Evolutionary conservation across 35 echinoderm and acorn worm species (phyloP).

Genomic region (Stichopus chloronotus): DNA sequence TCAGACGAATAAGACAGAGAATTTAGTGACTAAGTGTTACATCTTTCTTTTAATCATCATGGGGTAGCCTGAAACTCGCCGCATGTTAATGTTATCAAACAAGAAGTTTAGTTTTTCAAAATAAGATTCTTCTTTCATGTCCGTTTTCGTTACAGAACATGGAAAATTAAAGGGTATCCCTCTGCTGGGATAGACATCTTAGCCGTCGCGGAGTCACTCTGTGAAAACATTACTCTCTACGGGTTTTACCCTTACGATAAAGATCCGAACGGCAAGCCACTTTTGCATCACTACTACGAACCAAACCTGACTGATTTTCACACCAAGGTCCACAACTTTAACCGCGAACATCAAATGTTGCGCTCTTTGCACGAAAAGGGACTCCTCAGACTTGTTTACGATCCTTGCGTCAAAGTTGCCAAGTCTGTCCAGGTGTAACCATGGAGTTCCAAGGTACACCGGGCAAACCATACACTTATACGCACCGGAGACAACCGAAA

Average conservation of each 20-base stretch:
- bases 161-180: background rate
- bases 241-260: conserved; percentile 34
- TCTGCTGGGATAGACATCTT: conserved; percentile 3
- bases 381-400: background rate
- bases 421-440: too few species aligned
- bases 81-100: too few species aligned
- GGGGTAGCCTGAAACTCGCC: too few species aligned
- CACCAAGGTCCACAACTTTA: background rate
- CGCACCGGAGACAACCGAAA: too few species aligned
- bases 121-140: background rate
- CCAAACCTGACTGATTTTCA: background rate
- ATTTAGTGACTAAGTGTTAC: too few species aligned
- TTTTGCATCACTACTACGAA: conserved; percentile 34
- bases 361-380: background rate
- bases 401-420: background rate
- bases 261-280: background rate
- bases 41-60: too few species aligned
- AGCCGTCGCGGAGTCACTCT: background rate
- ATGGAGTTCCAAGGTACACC: too few species aligned
- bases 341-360: conserved; percentile 9
- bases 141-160: background rate
- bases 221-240: conserved; percentile 12
- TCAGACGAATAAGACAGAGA: too few species aligned
- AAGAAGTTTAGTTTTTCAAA: background rate
- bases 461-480: too few species aligned